Conservation (phyloP, 2,888 invertebrate species). For the Parnassius apollo region DNA sequence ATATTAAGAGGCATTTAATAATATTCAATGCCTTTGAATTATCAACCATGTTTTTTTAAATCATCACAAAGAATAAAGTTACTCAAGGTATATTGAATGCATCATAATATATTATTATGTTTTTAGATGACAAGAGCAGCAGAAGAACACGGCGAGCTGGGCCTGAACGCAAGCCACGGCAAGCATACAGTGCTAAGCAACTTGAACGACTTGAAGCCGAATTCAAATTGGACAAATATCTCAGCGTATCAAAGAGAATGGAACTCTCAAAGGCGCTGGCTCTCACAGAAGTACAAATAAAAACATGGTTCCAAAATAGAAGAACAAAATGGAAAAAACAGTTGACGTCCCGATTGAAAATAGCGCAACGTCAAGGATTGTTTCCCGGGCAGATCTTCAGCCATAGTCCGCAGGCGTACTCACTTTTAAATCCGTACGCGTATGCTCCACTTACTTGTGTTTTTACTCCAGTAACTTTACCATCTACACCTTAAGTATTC, state of each 20-base stretch:
- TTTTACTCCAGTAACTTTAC: conserved; percentile 77
- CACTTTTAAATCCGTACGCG: conserved; percentile 83
- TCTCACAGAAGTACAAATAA: conserved; percentile 96
- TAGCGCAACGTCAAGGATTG: conserved; percentile 92
- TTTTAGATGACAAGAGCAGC: conserved; percentile 88
- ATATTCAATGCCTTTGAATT: no score
- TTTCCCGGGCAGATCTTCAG: conserved; percentile 86
- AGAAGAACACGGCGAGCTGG: conserved; percentile 92
- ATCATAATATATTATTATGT: background rate
- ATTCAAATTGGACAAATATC: conserved; percentile 97
- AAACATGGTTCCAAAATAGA: conserved; percentile 98
- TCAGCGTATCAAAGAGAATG: conserved; percentile 97
- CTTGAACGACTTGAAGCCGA: conserved; percentile 94
- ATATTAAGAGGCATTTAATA: no score
- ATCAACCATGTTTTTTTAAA: no score
- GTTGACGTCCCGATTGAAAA: conserved; percentile 92
- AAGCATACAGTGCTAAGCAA: conserved; percentile 97
- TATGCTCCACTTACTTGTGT: conserved; percentile 82
- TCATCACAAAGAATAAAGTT: no score
- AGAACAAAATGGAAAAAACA: conserved; percentile 99
- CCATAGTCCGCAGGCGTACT: conserved; percentile 81
- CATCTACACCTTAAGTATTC: conserved; percentile 55
- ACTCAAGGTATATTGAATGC: no score
- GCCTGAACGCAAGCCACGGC: conserved; percentile 95
- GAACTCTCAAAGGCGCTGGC: conserved; percentile 94